Evolutionary conservation across 2,888 invertebrate species (phyloP).

Genomic region (Plemyria rubiginata): DNA sequence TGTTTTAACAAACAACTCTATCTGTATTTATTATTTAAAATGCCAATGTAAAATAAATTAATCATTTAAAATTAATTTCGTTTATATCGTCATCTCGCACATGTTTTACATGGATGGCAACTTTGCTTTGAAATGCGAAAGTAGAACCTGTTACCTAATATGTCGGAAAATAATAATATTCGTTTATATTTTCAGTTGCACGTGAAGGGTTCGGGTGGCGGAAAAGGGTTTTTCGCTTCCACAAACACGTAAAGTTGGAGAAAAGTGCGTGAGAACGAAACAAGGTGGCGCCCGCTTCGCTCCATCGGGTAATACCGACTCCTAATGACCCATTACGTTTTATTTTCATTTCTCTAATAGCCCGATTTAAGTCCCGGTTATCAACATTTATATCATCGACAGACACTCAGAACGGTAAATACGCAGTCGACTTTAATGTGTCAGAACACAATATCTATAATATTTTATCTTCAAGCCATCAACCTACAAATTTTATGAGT

Average conservation of each 20-base stretch:
- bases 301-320: constrained; percentile 54
- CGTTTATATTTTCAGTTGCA: constrained; percentile 54
- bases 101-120: constrained; percentile 18
- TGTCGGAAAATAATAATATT: constrained; percentile 44
- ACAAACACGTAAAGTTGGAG: constrained; percentile 57
- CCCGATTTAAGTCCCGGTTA: constrained; percentile 62
- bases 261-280: constrained; percentile 71
- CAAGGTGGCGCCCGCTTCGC: constrained; percentile 63
- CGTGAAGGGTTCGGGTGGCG: constrained; percentile 62
- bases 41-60: not conserved
- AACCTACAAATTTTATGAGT: constrained; percentile 47
- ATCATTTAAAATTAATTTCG: constrained; percentile 3
- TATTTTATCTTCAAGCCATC: constrained; percentile 54
- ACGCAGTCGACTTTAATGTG: constrained; percentile 59
- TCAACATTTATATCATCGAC: constrained; percentile 67
- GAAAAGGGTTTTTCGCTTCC: constrained; percentile 62
- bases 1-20: constrained; percentile 7
- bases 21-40: constrained; percentile 10
- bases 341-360: constrained; percentile 66
- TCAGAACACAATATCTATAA: constrained; percentile 61
- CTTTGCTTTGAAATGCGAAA: constrained; percentile 17
- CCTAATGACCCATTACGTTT: constrained; percentile 68
- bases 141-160: constrained; percentile 3
- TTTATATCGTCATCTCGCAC: not conserved
- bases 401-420: constrained; percentile 59